Percentiles rank a stretch among this genome's conserved stretches.
These are phyloP conservation scores for Nyleta sp. DNA, from an alignment of 2,888 invertebrate species.

Conservation along the genomic window DNA sequence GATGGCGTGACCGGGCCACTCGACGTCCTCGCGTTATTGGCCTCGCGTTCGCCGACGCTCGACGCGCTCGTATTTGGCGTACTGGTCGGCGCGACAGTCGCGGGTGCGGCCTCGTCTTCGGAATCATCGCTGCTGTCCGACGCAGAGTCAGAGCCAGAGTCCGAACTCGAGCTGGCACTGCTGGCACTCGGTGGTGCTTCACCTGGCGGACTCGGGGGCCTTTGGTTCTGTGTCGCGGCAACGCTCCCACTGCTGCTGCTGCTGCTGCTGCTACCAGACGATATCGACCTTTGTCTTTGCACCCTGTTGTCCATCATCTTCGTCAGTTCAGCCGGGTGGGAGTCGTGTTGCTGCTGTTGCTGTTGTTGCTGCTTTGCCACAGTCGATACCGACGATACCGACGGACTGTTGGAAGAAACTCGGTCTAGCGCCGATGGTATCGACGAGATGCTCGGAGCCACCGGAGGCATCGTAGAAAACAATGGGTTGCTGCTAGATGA, in stretches of 20 bases:
- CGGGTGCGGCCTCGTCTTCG: constrained; percentile 80
- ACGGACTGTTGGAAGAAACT: constrained; percentile 48
- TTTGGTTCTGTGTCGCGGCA: constrained; percentile 66
- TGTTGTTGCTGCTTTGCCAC: constrained; percentile 5
- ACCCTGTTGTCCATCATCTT: constrained; percentile 32
- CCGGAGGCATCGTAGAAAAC: constrained; percentile 43
- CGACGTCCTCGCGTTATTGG: constrained; percentile 63
- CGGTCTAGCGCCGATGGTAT: constrained; percentile 37
- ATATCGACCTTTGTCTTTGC: constrained; percentile 65
- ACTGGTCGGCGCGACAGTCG: constrained; percentile 15
- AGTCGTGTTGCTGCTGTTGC: constrained; percentile 10
- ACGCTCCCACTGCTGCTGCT: constrained; percentile 49
- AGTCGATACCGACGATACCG: constrained; percentile 11
- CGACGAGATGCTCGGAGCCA: constrained; percentile 32
- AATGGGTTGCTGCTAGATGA: constrained; percentile 27
- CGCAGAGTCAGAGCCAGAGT: constrained; percentile 86
- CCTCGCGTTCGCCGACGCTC: constrained; percentile 66
- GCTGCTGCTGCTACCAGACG: constrained; percentile 56
- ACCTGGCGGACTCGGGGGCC: constrained; percentile 82
- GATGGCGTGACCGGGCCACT: constrained; percentile 81
- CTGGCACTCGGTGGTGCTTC: constrained; percentile 83
- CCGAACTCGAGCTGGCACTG: constrained; percentile 86
- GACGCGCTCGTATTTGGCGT: constrained; percentile 47
- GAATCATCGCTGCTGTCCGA: constrained; percentile 85
- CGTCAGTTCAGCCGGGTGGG: constrained; percentile 21